These are phyloP conservation scores for Falco punctatus DNA, from an alignment of 2,113 vertebrate species.

Conservation along the genomic window DNA sequence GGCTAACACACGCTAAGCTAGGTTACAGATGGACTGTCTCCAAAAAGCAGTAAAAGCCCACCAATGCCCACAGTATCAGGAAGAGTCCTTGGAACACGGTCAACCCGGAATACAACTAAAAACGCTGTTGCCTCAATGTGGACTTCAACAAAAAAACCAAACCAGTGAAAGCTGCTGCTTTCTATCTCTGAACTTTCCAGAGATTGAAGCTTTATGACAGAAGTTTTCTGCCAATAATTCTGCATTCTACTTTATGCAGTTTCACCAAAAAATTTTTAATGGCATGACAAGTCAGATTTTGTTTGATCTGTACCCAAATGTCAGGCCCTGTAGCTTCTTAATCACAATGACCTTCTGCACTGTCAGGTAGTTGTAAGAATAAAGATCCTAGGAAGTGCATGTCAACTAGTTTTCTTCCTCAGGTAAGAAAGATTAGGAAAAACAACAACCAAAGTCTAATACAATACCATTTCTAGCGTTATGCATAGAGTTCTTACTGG, in stretches of 20 bases:
- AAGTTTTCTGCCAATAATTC: not conserved
- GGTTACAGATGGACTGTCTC: not conserved
- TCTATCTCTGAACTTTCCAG: too few species aligned
- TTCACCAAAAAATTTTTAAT: not conserved
- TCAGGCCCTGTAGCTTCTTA: not conserved
- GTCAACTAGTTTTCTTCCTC: not conserved
- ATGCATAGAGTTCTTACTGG: not conserved
- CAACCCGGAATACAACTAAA: not conserved
- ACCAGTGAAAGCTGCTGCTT: not conserved
- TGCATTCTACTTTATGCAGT: not conserved
- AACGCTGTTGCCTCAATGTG: not conserved
- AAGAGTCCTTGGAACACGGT: not conserved
- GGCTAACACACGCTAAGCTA: not conserved
- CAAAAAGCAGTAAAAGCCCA: not conserved
- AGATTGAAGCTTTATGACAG: not conserved
- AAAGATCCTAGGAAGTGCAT: not conserved
- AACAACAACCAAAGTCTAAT: not conserved
- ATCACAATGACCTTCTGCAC: not conserved
- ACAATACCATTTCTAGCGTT: not conserved
- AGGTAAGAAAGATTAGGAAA: not conserved
- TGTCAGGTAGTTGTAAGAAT: not conserved
- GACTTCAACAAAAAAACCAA: not conserved
- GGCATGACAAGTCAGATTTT: not conserved
- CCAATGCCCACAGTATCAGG: not conserved
- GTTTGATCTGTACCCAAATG: not conserved